Evolutionary conservation across 1,140 invertebrate species (phyloP).

Genomic region (Drosophila triauraria): DNA sequence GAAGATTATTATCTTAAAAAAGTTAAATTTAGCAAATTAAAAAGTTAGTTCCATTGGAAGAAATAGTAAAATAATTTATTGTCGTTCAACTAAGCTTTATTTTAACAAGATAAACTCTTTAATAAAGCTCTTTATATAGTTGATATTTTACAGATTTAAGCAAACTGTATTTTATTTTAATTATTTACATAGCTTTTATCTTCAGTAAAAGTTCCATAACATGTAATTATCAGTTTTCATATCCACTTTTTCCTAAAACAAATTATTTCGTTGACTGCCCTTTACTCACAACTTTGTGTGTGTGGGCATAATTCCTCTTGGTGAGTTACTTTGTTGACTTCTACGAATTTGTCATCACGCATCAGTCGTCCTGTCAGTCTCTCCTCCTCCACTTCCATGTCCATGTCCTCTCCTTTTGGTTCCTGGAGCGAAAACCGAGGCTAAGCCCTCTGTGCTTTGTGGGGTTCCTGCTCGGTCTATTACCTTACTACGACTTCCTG

Average conservation of each 20-base stretch:
- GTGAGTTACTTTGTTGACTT: conserved; percentile 18
- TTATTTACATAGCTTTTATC: too few species aligned
- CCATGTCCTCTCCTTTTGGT: background rate
- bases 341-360: conserved; percentile 57
- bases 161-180: too few species aligned
- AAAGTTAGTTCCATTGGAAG: background rate
- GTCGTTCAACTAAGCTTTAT: background rate
- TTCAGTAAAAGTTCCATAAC: background rate
- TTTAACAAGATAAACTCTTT: background rate
- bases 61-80: background rate
- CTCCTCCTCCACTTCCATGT: background rate
- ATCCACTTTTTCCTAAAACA: background rate
- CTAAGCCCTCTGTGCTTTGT: conserved; percentile 48
- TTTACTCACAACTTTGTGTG: conserved; percentile 30
- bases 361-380: conserved; percentile 32
- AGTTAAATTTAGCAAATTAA: background rate
- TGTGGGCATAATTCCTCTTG: conserved; percentile 24
- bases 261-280: background rate
- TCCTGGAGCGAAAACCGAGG: conserved; percentile 1
- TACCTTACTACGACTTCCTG: conserved; percentile 79
- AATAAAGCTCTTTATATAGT: too few species aligned
- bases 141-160: too few species aligned
- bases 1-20: background rate
- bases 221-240: background rate
- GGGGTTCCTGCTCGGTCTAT: conserved; percentile 49